These are phyloP conservation scores for Plagiodera versicolora DNA, from an alignment of 2,888 invertebrate genomes.

Conservation along the genomic window DNA sequence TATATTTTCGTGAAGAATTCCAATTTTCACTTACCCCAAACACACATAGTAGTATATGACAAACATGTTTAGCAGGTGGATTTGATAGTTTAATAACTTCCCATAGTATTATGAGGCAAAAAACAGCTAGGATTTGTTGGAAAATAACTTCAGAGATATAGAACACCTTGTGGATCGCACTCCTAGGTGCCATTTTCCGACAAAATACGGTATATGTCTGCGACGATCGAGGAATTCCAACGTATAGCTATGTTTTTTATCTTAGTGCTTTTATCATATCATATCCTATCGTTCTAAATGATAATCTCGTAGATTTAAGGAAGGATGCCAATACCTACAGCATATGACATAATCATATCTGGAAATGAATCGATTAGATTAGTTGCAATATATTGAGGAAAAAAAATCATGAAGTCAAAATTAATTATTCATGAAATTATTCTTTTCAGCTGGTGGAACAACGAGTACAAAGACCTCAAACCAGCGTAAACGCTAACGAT, in stretches of 20 bases:
- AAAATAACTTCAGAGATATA: constrained; percentile 31
- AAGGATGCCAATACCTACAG: too few relatives aligned
- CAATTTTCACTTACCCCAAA: constrained; percentile 42
- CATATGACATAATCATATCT: too few relatives aligned
- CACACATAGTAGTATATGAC: constrained; percentile 44
- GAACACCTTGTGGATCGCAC: constrained; percentile 19
- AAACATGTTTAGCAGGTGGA: constrained; percentile 28
- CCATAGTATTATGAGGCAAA: constrained; percentile 36
- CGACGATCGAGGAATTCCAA: too few relatives aligned
- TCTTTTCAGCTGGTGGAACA: constrained; percentile 21
- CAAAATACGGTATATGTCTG: not conserved
- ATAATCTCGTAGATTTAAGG: too few relatives aligned
- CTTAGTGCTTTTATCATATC: too few relatives aligned
- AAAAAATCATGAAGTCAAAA: too few relatives aligned
- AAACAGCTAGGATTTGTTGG: constrained; percentile 34
- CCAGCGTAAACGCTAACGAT: constrained; percentile 31
- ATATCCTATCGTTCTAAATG: too few relatives aligned
- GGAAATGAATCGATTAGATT: too few relatives aligned
- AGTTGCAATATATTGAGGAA: too few relatives aligned
- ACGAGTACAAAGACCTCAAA: constrained; percentile 29
- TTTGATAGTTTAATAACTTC: constrained; percentile 26
- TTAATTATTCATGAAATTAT: constrained; percentile 2
- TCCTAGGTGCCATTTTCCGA: not conserved
- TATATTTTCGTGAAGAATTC: too few relatives aligned
- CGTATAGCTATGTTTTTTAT: too few relatives aligned